A percentile compares a stretch with the other conserved stretches of the same genome.
These are phyloP conservation scores for Pomatorhinus ruficollis DNA, from an alignment of 2,113 vertebrate genomes.

Conservation along the genomic window DNA sequence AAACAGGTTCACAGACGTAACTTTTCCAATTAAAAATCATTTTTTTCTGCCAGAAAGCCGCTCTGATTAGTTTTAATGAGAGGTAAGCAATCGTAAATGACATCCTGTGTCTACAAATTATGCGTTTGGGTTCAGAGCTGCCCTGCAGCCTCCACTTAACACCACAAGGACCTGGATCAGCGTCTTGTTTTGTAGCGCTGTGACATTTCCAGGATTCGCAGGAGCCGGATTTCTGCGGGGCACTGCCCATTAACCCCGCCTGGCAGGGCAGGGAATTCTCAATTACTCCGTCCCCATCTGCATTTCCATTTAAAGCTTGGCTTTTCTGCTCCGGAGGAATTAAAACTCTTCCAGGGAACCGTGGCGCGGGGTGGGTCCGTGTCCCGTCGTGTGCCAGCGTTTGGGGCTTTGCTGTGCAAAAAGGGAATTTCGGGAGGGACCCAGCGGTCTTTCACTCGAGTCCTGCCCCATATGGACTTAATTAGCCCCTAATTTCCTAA, in stretches of 20 bases:
- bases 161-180: background rate
- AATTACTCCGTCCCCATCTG: background rate
- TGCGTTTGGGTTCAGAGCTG: background rate
- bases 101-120: background rate
- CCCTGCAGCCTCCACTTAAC: slow-evolving; percentile 26
- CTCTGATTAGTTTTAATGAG: slow-evolving; percentile 35
- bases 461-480: background rate
- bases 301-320: background rate
- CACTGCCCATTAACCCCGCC: slow-evolving; percentile 52
- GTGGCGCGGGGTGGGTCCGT: background rate
- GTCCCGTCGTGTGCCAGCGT: background rate
- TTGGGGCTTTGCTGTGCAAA: background rate
- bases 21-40: slow-evolving; percentile 41
- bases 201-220: slow-evolving; percentile 30
- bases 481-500: background rate
- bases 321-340: background rate
- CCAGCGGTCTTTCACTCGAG: background rate
- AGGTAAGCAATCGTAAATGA: slow-evolving; percentile 7
- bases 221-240: slow-evolving; percentile 19
- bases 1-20: background rate
- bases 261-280: slow-evolving; percentile 7
- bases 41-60: background rate
- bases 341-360: background rate
- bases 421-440: background rate
- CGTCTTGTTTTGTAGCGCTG: background rate